Percentiles rank a stretch among this genome's conserved stretches.
Conservation (phyloP, 37 sponge, comb jelly and placozoan species). For the Aplysina aerophoba region DNA sequence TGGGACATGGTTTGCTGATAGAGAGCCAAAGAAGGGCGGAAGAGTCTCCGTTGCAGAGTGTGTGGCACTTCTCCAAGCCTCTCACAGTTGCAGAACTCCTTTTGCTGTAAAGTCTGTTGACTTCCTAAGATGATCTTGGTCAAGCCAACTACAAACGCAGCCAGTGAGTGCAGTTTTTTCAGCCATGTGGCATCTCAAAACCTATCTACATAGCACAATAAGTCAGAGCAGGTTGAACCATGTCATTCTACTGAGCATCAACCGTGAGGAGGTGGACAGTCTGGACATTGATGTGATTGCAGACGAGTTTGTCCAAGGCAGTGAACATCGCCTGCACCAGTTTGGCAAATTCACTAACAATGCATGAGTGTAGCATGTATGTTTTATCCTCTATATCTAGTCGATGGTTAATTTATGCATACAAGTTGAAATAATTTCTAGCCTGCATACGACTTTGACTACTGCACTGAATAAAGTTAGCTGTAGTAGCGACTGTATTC, state of each 20-base stretch:
- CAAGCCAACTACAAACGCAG: slow-evolving; percentile 22
- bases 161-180: slow-evolving; percentile 5
- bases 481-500: too few relatives aligned
- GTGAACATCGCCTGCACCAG: slow-evolving; percentile 40
- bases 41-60: neutral
- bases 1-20: slow-evolving; percentile 43
- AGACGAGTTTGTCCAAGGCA: slow-evolving; percentile 36
- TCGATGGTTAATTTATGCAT: too few relatives aligned
- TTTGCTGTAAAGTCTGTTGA: slow-evolving; percentile 17
- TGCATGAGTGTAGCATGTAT: slow-evolving; percentile 5
- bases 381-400: neutral
- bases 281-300: slow-evolving; percentile 40
- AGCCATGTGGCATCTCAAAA: slow-evolving; percentile 21
- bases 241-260: slow-evolving; percentile 37
- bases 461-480: too few relatives aligned
- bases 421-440: slow-evolving; percentile 9
- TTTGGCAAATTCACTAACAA: slow-evolving; percentile 40
- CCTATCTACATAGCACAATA: slow-evolving; percentile 28
- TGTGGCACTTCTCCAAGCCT: slow-evolving; percentile 5
- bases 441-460: too few relatives aligned
- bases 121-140: slow-evolving; percentile 17
- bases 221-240: slow-evolving; percentile 34
- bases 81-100: neutral
- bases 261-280: slow-evolving; percentile 28
- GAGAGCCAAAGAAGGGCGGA: neutral